Conservation (phyloP, 2,113 vertebrate species). For the Mesoclemmys tuberculata region DNA sequence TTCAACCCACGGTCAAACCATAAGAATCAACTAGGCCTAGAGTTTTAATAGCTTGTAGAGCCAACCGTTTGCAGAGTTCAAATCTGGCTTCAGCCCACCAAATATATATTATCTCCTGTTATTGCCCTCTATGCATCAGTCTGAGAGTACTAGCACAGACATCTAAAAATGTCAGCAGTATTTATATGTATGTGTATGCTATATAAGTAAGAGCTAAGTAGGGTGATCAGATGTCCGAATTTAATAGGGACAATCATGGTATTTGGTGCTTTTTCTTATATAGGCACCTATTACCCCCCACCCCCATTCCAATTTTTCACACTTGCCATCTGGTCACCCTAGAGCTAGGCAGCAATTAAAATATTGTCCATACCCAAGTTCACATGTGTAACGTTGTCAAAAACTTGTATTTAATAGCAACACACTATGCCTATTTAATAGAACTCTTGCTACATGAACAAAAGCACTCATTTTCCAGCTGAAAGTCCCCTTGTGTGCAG, state of each 20-base stretch:
- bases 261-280: too few species aligned
- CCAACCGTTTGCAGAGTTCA: not conserved
- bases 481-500: not conserved
- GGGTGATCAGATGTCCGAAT: too few species aligned
- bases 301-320: too few species aligned
- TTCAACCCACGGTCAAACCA: not conserved
- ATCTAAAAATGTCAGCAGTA: not conserved
- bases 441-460: not conserved
- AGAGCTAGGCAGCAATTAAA: not conserved
- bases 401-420: not conserved
- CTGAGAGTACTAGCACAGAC: not conserved
- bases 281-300: too few species aligned
- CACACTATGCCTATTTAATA: not conserved
- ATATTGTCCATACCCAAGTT: not conserved
- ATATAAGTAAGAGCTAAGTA: accelerated
- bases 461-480: not conserved
- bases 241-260: too few species aligned
- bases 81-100: not conserved
- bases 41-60: not conserved
- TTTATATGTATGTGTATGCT: not conserved
- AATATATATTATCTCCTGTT: not conserved
- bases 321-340: too few species aligned
- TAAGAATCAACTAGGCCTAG: not conserved
- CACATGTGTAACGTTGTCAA: not conserved
- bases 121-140: not conserved